Evolutionary conservation across 2,113 vertebrate genomes (phyloP), one percentile per base, ranked within the genome.

Genomic region (Stercorarius parasiticus): DNA sequence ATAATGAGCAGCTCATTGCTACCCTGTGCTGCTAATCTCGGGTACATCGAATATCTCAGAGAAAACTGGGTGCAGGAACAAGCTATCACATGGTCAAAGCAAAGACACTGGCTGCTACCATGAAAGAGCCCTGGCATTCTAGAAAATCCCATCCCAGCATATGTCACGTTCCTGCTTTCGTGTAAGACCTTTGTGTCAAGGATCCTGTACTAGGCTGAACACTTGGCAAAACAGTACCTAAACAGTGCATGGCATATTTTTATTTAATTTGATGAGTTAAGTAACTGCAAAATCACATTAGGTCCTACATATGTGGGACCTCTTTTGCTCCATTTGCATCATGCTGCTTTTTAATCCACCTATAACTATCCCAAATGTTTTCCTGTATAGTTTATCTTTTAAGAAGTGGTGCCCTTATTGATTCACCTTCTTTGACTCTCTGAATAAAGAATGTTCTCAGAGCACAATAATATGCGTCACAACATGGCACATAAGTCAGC

Each of bases 91-190:
- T 40, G 12, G 19, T 74, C 62, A 85, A 72, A 85, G 25, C 26
- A 43, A 89, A 91, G 62, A 25, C 29, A 43, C 8, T 32, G 36
- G 8, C 27, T 80, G 11, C 15, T 77, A 25, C 16, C 1, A 2
- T 17, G 13, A 65, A 87, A 82, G 27, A 42, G 5, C 9, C 38
- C 8, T 66, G 22, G 14, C 30, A 40, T 69, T 52, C 18, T 36
- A 82, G 38, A 82, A 94, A 90, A 76, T 61, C 53, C 49, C 23
- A 61, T 18, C 21, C 11, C 43, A 40, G 25, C 8, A 6, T 52
- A 1, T 2, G 9, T 79, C 38, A 45, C 1, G 0, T 53, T 90
- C 4, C 0, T 32, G 18, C 3, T 85, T 13, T 55, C 1, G 0
- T n/a, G 2, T 30, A 64, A 82, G 36, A 26, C 11, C 22, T 66